phyloP scores from a whole-genome alignment of 2,888 invertebrate species.

The Pogonocherus hispidulus region DNA sequence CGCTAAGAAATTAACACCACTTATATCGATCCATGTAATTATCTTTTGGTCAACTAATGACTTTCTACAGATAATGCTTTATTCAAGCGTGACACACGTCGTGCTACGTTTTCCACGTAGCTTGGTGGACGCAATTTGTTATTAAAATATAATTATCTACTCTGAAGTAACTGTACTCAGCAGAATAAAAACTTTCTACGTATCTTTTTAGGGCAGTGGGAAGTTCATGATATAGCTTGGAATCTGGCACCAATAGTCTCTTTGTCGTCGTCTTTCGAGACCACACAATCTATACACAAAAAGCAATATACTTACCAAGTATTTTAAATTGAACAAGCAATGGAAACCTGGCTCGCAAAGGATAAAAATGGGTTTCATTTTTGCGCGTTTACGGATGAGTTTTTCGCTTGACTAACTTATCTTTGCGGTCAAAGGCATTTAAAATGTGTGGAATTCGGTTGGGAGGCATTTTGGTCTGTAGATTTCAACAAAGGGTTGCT shows the following conservation, averaged over 20 bases:
- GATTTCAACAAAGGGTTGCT: too few species aligned
- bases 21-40: background rate
- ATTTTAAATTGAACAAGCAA: too few species aligned
- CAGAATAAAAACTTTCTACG: background rate
- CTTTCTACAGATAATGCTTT: constrained; percentile 9
- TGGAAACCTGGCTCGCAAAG: background rate
- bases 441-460: too few species aligned
- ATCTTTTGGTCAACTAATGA: constrained; percentile 1
- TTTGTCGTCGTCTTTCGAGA: background rate
- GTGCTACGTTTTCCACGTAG: background rate
- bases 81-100: background rate
- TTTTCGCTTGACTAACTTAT: too few species aligned
- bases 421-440: background rate
- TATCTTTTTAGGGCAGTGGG: background rate
- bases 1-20: too few species aligned
- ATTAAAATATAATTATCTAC: background rate
- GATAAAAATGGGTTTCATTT: background rate
- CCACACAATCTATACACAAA: too few species aligned
- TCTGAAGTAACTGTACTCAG: too few species aligned
- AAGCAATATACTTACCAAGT: too few species aligned
- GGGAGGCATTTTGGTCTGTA: too few species aligned
- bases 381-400: constrained; percentile 1
- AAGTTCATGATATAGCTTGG: too few species aligned
- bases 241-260: background rate
- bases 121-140: background rate